Evolutionary conservation across 2,888 invertebrate genomes (phyloP).

Genomic region (Xylocampa areola): DNA sequence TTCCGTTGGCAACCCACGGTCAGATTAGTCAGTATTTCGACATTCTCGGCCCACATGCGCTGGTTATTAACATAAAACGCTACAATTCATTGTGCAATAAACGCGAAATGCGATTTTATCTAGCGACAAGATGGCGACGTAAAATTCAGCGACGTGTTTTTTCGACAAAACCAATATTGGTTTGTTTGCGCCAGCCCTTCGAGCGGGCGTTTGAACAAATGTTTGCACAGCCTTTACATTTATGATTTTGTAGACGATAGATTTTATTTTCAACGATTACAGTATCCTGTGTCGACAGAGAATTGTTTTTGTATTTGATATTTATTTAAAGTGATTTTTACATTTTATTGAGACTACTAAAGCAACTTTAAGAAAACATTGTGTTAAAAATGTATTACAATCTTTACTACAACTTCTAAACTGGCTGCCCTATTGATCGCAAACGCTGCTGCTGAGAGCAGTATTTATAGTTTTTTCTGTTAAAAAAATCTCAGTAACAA

Average conservation of each 20-base stretch:
- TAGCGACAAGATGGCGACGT: constrained; percentile 76
- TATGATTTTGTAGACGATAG: constrained; percentile 46
- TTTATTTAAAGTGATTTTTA: not conserved
- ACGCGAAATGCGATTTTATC: constrained; percentile 86
- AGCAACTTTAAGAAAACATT: no score
- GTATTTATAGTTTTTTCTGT: no score
- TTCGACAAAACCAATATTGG: constrained; percentile 63
- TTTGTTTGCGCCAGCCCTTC: constrained; percentile 55
- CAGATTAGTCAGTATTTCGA: constrained; percentile 89
- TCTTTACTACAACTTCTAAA: no score
- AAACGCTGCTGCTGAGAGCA: no score
- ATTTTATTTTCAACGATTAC: constrained; percentile 38
- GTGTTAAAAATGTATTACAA: no score
- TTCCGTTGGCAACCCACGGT: constrained; percentile 83
- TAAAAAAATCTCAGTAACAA: no score
- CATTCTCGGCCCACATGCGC: constrained; percentile 82
- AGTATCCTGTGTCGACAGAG: constrained; percentile 18
- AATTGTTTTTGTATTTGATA: not conserved
- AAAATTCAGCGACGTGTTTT: constrained; percentile 68
- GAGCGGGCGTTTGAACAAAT: constrained; percentile 49
- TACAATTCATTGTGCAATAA: constrained; percentile 88
- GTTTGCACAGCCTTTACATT: constrained; percentile 51
- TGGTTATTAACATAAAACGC: constrained; percentile 87
- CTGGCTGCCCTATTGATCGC: no score
- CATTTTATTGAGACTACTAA: no score